Evolutionary conservation across 2,888 invertebrate species (phyloP).

Genomic region (Hyles lineata): DNA sequence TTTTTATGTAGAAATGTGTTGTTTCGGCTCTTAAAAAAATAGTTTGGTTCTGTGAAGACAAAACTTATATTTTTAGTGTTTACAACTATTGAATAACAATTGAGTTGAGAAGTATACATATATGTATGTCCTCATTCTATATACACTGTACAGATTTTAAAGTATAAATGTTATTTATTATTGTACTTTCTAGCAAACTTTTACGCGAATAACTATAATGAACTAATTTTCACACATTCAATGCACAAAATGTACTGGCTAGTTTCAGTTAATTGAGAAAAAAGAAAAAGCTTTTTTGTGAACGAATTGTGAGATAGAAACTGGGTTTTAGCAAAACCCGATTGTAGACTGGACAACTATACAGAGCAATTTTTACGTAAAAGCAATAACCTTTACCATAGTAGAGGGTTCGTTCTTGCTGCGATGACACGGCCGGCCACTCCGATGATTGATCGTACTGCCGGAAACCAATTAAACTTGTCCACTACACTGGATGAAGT

Average conservation of each 20-base stretch:
- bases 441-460: constrained; percentile 72
- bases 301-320: constrained; percentile 11
- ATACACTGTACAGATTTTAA: too few species aligned
- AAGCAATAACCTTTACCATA: constrained; percentile 32
- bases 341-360: background rate
- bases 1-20: background rate
- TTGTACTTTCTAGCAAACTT: too few species aligned
- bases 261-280: background rate
- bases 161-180: background rate
- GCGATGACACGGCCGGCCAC: constrained; percentile 61
- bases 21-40: too few species aligned
- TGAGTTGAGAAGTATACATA: too few species aligned
- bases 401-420: constrained; percentile 38
- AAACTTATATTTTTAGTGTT: too few species aligned
- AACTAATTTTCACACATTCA: background rate
- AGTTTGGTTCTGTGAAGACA: too few species aligned
- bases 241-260: background rate
- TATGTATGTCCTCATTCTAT: too few species aligned
- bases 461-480: constrained; percentile 79
- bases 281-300: background rate
- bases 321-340: background rate
- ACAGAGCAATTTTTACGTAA: constrained; percentile 11
- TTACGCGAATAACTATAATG: background rate
- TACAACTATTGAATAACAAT: too few species aligned
- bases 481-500: constrained; percentile 68